Conservation (phyloP, 2,797 vertebrate species). For the Mallotus villosus region DNA sequence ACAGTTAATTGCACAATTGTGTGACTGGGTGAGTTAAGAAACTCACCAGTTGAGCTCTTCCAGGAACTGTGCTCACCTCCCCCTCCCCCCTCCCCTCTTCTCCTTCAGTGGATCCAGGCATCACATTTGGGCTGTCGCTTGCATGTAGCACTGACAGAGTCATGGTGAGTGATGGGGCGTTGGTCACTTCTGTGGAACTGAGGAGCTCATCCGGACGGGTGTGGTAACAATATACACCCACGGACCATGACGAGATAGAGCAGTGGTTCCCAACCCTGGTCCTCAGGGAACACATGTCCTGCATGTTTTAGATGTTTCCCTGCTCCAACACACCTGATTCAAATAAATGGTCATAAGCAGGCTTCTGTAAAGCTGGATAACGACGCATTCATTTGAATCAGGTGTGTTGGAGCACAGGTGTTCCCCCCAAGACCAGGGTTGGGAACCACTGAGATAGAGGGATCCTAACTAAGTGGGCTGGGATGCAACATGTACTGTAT, state of each 20-base stretch:
- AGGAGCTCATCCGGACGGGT: too few relatives aligned
- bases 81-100: too few relatives aligned
- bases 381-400: too few relatives aligned
- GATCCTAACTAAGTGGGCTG: neutral
- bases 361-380: too few relatives aligned
- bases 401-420: too few relatives aligned
- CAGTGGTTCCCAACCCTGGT: too few relatives aligned
- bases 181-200: neutral
- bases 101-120: constrained; percentile 21
- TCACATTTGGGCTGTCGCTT: constrained; percentile 28
- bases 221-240: neutral
- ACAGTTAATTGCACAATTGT: neutral
- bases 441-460: neutral
- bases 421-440: too few relatives aligned
- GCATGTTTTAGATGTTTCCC: too few relatives aligned
- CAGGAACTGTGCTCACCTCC: neutral
- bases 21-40: neutral
- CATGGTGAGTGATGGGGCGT: constrained; percentile 15
- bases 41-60: neutral
- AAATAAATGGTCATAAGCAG: too few relatives aligned
- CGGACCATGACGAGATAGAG: neutral
- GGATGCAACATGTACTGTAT: too few relatives aligned
- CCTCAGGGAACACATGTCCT: too few relatives aligned
- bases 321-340: too few relatives aligned
- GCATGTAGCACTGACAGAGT: constrained; percentile 25